Evolutionary conservation across 2,113 vertebrate species (phyloP), one percentile per base, ranked within the genome.

Genomic region (Chitala chitala): DNA sequence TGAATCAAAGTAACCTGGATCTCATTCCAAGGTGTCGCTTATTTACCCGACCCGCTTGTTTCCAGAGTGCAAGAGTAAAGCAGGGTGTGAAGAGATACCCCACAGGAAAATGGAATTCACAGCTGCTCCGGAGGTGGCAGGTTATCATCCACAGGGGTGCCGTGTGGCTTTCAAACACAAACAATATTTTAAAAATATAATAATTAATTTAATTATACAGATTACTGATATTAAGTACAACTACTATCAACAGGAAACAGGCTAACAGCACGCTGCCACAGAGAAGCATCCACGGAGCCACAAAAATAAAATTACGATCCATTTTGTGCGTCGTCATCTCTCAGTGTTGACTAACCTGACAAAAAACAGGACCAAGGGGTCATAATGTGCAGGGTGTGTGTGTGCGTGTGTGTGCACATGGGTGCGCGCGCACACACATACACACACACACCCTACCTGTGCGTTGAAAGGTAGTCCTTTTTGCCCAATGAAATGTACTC

Each of bases 201-300:
- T 17, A 63, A 63, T 17, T 29, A 63, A n/a, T 38, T 29, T 36
- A 63, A 63, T 63, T 63, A 63, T n/a, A n/a, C n/a, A 63, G 33
- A 63, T 63, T 20, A n/a, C 31, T 20, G 59, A 36, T 63, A 36
- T 63, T 63, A 63, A 20, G 29, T 36, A 63, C 17, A 33, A 33
- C 20, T n/a, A 38, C 33, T 38, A n/a, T n/a, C 31, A 59, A 31
- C 56, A 3, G 56, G 56, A 24, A 59, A 15, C 56, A 59, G 58
- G 58, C 13, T 36, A 61, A 33, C 2, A n/a, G 58, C 9, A 7
- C 6, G 15, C 36, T 13, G 4, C 24, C 26, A 58, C 58, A 61
- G 58, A 6, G 17, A 31, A 17, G 33, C 2, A 5, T 61, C 58
- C 6, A 38, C 29, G 9, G 38, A 61, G 38, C 5, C 31, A 38